These are phyloP conservation scores for Harpagoxenus sublaevis DNA, from an alignment of 2,888 invertebrate species.

Conservation along the genomic window DNA sequence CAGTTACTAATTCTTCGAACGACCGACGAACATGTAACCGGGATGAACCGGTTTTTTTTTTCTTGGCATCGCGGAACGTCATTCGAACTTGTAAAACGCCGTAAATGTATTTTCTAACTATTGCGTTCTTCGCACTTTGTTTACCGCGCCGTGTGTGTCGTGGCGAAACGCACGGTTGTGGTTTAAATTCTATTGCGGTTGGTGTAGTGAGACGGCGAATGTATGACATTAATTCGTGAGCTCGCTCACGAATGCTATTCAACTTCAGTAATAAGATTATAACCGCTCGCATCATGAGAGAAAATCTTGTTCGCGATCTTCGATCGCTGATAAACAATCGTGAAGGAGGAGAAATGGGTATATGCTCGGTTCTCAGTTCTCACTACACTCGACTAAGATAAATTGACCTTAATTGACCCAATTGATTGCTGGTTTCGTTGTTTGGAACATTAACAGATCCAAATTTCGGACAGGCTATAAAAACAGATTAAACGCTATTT, in stretches of 20 bases:
- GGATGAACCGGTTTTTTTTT: not conserved
- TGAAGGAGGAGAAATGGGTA: not conserved
- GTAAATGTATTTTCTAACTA: constrained; percentile 52
- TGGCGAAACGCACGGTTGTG: constrained; percentile 16
- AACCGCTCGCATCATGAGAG: not conserved
- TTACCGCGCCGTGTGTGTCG: not conserved
- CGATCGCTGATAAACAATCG: constrained; percentile 15
- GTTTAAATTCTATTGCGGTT: constrained; percentile 33
- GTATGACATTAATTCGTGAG: not conserved
- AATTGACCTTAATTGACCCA: constrained; percentile 38
- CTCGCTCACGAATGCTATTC: constrained; percentile 9
- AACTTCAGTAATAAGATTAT: constrained; percentile 33
- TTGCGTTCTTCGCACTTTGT: constrained; percentile 16
- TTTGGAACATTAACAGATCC: not conserved
- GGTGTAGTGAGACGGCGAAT: not conserved
- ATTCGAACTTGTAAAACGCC: constrained; percentile 54
- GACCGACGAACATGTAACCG: constrained; percentile 50
- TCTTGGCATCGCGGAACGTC: not conserved
- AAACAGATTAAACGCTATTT: not conserved
- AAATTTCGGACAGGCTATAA: not conserved
- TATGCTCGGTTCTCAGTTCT: constrained; percentile 39
- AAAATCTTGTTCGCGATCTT: constrained; percentile 17
- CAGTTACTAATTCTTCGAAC: constrained; percentile 66
- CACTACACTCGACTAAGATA: not conserved
- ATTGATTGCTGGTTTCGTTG: not conserved